Percentiles rank a stretch among this genome's conserved stretches.
phyloP scores from a whole-genome alignment of 1,140 invertebrate genomes.

The Eriocheir sinensis region DNA sequence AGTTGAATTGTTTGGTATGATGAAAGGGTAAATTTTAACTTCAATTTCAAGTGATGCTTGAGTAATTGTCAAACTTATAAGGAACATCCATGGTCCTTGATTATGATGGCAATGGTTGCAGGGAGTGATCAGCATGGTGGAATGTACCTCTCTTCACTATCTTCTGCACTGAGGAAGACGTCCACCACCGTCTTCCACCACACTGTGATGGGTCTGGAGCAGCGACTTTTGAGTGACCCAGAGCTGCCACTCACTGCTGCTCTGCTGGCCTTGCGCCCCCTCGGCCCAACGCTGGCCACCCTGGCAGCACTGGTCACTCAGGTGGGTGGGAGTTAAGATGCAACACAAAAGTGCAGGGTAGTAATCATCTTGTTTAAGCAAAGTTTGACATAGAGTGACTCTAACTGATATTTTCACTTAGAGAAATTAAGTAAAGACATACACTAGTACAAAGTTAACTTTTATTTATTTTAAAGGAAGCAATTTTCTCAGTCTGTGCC shows the following conservation, averaged over 20 bases:
- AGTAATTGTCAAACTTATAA: too few species aligned
- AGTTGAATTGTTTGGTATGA: too few species aligned
- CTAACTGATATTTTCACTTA: background rate
- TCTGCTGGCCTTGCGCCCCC: background rate
- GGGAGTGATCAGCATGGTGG: conserved; percentile 35
- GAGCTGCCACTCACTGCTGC: conserved; percentile 27
- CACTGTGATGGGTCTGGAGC: conserved; percentile 51
- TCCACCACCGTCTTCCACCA: background rate
- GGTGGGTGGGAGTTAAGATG: background rate
- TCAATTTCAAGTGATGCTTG: too few species aligned
- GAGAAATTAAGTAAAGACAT: background rate
- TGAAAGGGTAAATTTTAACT: too few species aligned
- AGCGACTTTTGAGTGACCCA: conserved; percentile 18
- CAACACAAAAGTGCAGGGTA: background rate
- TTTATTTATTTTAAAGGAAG: background rate
- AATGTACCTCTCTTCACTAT: conserved; percentile 59
- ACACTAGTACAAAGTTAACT: background rate
- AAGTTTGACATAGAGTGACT: background rate
- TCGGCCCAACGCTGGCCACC: conserved; percentile 32
- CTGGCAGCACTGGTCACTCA: background rate
- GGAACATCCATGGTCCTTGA: too few species aligned
- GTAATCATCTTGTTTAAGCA: background rate
- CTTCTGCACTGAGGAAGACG: background rate
- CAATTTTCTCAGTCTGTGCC: too few species aligned
- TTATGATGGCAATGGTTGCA: background rate